Percentiles rank a stretch among this genome's conserved stretches.
Conservation (phyloP, 2,888 invertebrate genomes). For the Coenonympha arcania region DNA sequence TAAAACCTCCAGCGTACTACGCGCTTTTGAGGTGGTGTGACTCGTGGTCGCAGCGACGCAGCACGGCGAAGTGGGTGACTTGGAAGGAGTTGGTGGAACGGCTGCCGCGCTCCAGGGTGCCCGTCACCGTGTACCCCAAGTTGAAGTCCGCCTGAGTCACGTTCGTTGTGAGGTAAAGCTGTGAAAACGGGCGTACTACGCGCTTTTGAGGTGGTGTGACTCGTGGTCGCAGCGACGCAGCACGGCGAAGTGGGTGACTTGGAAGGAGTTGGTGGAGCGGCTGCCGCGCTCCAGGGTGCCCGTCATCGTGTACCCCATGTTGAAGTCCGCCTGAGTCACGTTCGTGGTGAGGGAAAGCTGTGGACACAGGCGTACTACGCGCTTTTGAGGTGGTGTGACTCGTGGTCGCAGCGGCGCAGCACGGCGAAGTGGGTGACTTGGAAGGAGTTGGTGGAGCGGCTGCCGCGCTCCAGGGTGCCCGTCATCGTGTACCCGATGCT, state of each 20-base stretch:
- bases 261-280: constrained; percentile 83
- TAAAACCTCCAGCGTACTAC: too few relatives aligned
- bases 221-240: constrained; percentile 84
- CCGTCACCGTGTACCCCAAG: constrained; percentile 92
- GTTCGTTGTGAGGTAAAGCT: constrained; percentile 87
- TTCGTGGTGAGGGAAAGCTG: constrained; percentile 87
- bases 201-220: constrained; percentile 64
- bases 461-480: constrained; percentile 86
- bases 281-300: constrained; percentile 87
- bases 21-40: too few relatives aligned
- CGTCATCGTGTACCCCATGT: constrained; percentile 92
- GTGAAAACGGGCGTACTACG: constrained; percentile 43
- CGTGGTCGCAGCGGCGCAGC: constrained; percentile 84
- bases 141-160: constrained; percentile 90
- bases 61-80: constrained; percentile 90
- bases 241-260: constrained; percentile 91
- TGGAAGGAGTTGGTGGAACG: constrained; percentile 84
- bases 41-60: constrained; percentile 84
- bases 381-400: too few relatives aligned
- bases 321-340: constrained; percentile 88
- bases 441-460: constrained; percentile 82
- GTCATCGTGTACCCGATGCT: constrained; percentile 93
- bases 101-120: constrained; percentile 85
- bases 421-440: constrained; percentile 92
- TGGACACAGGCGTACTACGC: too few relatives aligned